A percentile compares a stretch with the other conserved stretches of the same genome.
Conservation (phyloP, 2,888 invertebrate species). For the Hydropsyche betteni region DNA sequence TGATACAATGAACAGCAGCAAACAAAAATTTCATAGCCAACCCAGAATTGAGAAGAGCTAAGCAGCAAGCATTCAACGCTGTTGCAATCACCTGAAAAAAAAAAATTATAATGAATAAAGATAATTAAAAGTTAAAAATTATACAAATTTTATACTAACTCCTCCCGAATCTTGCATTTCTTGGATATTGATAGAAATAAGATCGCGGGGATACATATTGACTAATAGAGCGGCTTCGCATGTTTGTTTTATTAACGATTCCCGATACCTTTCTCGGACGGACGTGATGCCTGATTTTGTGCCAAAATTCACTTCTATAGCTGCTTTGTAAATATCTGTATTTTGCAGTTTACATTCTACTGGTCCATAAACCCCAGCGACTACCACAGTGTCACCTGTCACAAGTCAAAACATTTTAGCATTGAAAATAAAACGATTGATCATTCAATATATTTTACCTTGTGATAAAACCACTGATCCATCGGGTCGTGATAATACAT, state of each 20-base stretch:
- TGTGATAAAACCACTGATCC: conserved; percentile 81
- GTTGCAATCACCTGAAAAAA: conserved; percentile 76
- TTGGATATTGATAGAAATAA: conserved; percentile 81
- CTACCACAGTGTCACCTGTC: conserved; percentile 78
- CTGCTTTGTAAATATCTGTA: conserved; percentile 79
- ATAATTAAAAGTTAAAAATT: conserved; percentile 7
- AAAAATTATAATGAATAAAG: conserved; percentile 43
- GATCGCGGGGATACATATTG: conserved; percentile 80
- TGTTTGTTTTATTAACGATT: conserved; percentile 78
- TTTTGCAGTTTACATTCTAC: conserved; percentile 80
- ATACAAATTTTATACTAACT: conserved; percentile 60
- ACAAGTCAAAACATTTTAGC: conserved; percentile 53
- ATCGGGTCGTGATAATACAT: conserved; percentile 77
- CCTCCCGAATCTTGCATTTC: conserved; percentile 87
- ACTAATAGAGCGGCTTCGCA: conserved; percentile 79
- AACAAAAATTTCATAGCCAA: conserved; percentile 84
- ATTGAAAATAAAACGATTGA: not conserved
- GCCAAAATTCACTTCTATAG: conserved; percentile 80
- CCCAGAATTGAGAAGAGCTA: conserved; percentile 84
- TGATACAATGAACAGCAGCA: conserved; percentile 80
- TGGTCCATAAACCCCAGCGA: conserved; percentile 85
- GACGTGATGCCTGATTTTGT: conserved; percentile 80
- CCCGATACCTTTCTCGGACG: conserved; percentile 75
- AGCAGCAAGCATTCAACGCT: conserved; percentile 82
- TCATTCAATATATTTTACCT: conserved; percentile 63